Evolutionary conservation across 2,797 vertebrate species (phyloP), one percentile per base, ranked within the genome.

Genomic region (Arnoldichthys spilopterus): DNA sequence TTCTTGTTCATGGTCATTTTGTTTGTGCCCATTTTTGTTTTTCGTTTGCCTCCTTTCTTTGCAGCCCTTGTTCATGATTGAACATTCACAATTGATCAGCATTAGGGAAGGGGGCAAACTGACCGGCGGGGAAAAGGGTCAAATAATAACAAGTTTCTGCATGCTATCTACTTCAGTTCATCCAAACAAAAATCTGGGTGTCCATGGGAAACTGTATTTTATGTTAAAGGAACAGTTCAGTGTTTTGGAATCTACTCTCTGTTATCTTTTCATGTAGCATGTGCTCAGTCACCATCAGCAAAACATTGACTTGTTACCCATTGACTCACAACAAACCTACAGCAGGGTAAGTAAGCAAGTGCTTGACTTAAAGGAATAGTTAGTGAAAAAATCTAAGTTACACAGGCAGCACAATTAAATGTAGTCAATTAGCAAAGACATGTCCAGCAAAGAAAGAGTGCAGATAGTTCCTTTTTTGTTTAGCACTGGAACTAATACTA

Each of bases 1-100:
- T 85, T 83, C 70, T 82, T 80, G 73, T 82, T 68, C 37, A 66
- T 80, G 70, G 43, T 47, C 71, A 26, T 78, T 80, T 75, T 51
- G 32, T 78, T 68, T 30, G 37, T 54, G 70, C 47, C 34, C 66
- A 51, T 75, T 78, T 74, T 85, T 64, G 61, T 80, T 62, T 70
- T 37, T 70, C 74, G 71, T 59, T 51, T 72, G 70, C 20, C 22
- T n/a, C 8, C 30, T 63, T 66, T 64, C 15, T 59, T 73, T 75
- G 47, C 43, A 51, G 72, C 79, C 62, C 13, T 53, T 45, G 62
- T 81, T 78, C 24, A 66, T 73, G 73, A 80, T 74, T 71, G 64
- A 82, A 76, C 62, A 82, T 53, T 51, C 59, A 84, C 51, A 22
- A 54, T 66, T 72, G 49, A 62, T 75, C 26, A 34, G 20, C 66